Percentiles rank a stretch among this genome's conserved stretches.
phyloP scores from a whole-genome alignment of 2,888 invertebrate genomes.

The Chelonus formosanus region DNA sequence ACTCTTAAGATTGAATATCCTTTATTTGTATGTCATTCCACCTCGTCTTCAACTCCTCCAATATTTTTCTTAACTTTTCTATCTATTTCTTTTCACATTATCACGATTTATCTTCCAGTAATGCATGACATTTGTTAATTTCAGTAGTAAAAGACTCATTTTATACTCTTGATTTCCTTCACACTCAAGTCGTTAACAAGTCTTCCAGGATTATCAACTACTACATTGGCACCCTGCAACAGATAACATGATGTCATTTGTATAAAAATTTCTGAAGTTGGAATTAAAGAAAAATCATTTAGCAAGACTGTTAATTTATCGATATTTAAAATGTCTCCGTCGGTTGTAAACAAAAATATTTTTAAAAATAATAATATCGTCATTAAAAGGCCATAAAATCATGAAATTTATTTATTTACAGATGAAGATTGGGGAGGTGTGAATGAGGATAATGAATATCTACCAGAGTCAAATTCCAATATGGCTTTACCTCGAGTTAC shows the following conservation, averaged over 20 bases:
- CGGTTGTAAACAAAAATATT: too few species aligned
- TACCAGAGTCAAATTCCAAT: conserved; percentile 51
- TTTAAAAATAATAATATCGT: too few species aligned
- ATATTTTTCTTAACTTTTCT: not conserved
- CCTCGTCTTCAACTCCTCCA: not conserved
- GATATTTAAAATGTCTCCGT: too few species aligned
- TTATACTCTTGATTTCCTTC: not conserved
- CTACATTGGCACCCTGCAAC: too few species aligned
- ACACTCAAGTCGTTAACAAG: too few species aligned
- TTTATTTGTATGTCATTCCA: not conserved
- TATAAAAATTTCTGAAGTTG: too few species aligned
- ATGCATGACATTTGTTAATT: conserved; percentile 1
- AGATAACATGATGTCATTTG: too few species aligned
- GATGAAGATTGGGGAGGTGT: conserved; percentile 76
- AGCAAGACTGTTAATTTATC: too few species aligned
- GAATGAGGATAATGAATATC: conserved; percentile 58
- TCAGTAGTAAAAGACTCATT: not conserved
- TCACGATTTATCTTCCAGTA: not conserved
- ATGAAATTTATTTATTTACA: conserved; percentile 55
- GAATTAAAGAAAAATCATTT: too few species aligned
- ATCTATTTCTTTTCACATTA: not conserved
- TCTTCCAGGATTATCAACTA: too few species aligned
- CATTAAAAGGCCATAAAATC: not conserved
- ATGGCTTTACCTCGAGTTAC: conserved; percentile 57
- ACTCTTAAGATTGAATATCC: not conserved